These are phyloP conservation scores for Periophthalmus magnuspinnatus DNA, from an alignment of 2,797 vertebrate species.

Conservation along the genomic window DNA sequence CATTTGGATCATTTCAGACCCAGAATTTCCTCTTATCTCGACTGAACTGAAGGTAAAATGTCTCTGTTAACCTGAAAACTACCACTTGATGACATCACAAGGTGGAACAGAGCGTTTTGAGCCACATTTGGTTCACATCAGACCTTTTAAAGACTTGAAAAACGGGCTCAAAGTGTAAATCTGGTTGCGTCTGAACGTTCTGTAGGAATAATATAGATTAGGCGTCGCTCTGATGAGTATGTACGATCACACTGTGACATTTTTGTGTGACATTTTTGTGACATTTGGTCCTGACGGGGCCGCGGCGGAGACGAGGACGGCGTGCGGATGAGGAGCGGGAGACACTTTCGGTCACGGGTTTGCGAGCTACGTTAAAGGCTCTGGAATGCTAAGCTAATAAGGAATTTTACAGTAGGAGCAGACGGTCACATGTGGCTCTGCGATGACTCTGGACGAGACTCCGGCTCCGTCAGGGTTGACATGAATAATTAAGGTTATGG, in stretches of 20 bases:
- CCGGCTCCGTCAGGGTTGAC: slow-evolving; percentile 73
- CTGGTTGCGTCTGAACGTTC: no score
- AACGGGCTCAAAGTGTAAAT: no score
- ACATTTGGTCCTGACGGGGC: slow-evolving; percentile 65
- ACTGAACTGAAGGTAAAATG: no score
- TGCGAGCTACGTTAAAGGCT: slow-evolving; percentile 16
- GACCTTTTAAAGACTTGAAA: no score
- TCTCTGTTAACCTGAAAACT: no score
- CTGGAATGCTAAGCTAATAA: slow-evolving; percentile 13
- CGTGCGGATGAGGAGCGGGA: slow-evolving; percentile 25
- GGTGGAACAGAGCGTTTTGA: no score
- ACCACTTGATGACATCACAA: no score
- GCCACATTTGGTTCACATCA: no score
- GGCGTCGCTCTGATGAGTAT: slow-evolving; percentile 54
- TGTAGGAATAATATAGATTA: slow-evolving; percentile 16
- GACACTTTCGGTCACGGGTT: slow-evolving; percentile 18
- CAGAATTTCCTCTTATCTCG: no score
- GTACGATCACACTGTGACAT: slow-evolving; percentile 65
- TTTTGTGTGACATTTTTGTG: slow-evolving; percentile 70
- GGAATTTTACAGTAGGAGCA: slow-evolving; percentile 19
- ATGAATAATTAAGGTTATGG: slow-evolving; percentile 85
- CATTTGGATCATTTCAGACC: no score
- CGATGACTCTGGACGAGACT: slow-evolving; percentile 58
- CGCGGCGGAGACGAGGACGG: slow-evolving; percentile 38
- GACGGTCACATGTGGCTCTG: slow-evolving; percentile 53